Percentiles rank a stretch among this genome's conserved stretches.
phyloP scores from a whole-genome alignment of 2,888 invertebrate genomes.

The Allolobophora icterica region DNA sequence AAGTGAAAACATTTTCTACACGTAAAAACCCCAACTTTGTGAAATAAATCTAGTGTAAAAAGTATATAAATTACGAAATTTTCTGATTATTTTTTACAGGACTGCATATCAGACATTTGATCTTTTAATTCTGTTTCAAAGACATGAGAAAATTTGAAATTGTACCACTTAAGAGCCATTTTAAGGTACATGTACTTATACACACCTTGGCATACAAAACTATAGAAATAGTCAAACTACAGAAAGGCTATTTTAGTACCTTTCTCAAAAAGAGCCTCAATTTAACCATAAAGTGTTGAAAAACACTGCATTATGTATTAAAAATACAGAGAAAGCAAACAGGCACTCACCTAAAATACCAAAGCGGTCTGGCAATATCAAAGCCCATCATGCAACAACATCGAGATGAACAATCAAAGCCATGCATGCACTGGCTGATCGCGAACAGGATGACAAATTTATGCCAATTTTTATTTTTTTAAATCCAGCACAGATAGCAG shows the following conservation, averaged over 20 bases:
- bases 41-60: neutral
- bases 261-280: neutral
- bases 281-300: neutral
- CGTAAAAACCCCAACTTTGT: neutral
- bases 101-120: neutral
- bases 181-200: neutral
- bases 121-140: neutral
- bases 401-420: neutral
- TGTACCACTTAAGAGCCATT: neutral
- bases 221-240: neutral
- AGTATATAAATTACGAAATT: neutral
- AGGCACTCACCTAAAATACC: slow-evolving; percentile 17
- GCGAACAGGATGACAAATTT: neutral
- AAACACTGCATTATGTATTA: neutral
- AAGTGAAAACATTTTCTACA: neutral
- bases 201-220: neutral
- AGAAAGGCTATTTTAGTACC: neutral
- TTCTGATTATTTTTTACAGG: neutral
- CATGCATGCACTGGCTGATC: slow-evolving; percentile 5
- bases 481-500: neutral
- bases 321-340: neutral
- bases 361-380: neutral
- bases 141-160: neutral
- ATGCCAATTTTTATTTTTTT: too few species aligned
- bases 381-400: slow-evolving; percentile 3